phyloP scores from a whole-genome alignment of 2,797 vertebrate genomes.

The Macrochelys suwanniensis region DNA sequence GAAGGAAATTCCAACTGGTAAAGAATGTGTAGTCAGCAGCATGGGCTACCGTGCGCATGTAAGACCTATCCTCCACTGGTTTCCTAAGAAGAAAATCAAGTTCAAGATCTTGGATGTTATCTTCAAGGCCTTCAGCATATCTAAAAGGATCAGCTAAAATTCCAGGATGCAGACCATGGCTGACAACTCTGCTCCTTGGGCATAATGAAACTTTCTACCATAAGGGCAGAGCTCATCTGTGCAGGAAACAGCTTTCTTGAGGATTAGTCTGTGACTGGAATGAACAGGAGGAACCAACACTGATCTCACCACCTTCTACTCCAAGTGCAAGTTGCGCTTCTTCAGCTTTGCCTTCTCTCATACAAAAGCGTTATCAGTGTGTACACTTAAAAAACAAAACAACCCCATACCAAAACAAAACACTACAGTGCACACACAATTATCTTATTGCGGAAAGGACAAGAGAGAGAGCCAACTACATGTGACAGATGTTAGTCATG shows the following conservation, averaged over 20 bases:
- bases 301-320: background rate
- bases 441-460: background rate
- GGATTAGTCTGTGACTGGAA: background rate
- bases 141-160: conserved; percentile 1
- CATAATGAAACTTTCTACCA: background rate
- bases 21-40: background rate
- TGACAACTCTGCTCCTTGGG: background rate
- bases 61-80: background rate
- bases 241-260: background rate
- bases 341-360: background rate
- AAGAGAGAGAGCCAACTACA: conserved; percentile 1
- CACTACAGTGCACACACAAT: background rate
- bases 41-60: background rate
- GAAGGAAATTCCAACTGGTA: background rate
- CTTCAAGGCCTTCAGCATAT: background rate
- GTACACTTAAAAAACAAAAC: background rate
- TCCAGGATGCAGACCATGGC: background rate
- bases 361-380: background rate
- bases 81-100: background rate
- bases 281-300: background rate
- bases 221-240: background rate
- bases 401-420: background rate
- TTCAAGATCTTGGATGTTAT: background rate
- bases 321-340: background rate
- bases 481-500: background rate